Conservation (phyloP, 2,888 invertebrate genomes). For the Drosophila ezoana region DNA sequence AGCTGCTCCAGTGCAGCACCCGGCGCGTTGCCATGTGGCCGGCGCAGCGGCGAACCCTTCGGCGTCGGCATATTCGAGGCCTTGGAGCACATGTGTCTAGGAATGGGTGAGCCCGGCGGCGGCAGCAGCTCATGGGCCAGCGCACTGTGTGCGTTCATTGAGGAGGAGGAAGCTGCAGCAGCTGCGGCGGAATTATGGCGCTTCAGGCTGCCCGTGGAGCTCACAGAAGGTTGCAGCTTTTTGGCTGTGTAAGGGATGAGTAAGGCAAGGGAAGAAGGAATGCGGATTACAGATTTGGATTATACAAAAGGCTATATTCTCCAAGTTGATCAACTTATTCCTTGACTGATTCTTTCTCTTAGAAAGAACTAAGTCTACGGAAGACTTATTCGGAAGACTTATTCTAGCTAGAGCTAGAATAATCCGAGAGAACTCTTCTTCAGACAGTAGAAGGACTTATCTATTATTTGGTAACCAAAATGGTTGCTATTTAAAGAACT, state of each 20-base stretch:
- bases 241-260: conserved; percentile 35
- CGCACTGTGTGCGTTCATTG: conserved; percentile 21
- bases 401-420: too few relatives aligned
- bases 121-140: conserved; percentile 50
- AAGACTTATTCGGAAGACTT: too few relatives aligned
- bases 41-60: conserved; percentile 86
- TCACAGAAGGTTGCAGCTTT: conserved; percentile 48
- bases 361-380: too few relatives aligned
- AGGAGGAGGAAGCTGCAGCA: conserved; percentile 25
- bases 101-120: conserved; percentile 63
- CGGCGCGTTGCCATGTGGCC: conserved; percentile 76
- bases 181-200: conserved; percentile 41
- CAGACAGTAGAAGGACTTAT: too few relatives aligned
- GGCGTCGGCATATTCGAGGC: conserved; percentile 86
- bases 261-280: too few relatives aligned
- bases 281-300: background rate
- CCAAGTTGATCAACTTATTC: too few relatives aligned
- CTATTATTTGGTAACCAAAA: too few relatives aligned
- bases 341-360: too few relatives aligned
- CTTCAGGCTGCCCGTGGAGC: conserved; percentile 57
- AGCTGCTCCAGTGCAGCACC: conserved; percentile 67
- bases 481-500: too few relatives aligned
- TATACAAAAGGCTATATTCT: too few relatives aligned
- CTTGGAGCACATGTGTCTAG: conserved; percentile 81
- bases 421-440: too few relatives aligned